phyloP scores from a whole-genome alignment of 1,140 invertebrate species.

The Pomacea maculata region DNA sequence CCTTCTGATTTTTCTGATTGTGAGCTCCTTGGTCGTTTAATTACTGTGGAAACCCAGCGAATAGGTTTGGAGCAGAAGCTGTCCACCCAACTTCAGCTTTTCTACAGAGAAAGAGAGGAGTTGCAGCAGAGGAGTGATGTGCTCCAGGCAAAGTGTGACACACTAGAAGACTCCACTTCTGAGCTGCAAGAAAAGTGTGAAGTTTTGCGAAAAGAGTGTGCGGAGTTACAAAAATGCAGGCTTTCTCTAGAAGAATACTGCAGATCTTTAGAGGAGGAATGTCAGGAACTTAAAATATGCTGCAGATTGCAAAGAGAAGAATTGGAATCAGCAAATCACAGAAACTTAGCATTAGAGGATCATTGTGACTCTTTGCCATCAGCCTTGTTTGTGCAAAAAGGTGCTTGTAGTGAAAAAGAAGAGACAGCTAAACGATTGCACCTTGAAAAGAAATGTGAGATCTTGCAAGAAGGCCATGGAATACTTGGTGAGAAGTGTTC shows the following conservation, averaged over 20 bases:
- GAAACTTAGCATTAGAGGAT: constrained; percentile 25
- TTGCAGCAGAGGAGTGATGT: constrained; percentile 33
- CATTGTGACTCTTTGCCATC: constrained; percentile 1
- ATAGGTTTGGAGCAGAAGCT: constrained; percentile 29
- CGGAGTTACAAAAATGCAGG: too few relatives aligned
- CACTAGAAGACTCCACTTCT: constrained; percentile 23
- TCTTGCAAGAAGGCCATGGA: not conserved
- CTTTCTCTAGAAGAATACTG: too few relatives aligned
- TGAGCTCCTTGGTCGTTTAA: constrained; percentile 17
- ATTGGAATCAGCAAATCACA: constrained; percentile 11
- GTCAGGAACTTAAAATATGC: not conserved
- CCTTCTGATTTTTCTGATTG: not conserved
- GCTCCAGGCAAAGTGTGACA: constrained; percentile 30
- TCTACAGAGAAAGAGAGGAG: constrained; percentile 34
- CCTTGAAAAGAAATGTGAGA: not conserved
- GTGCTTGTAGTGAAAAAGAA: constrained; percentile 3
- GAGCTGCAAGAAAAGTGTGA: not conserved
- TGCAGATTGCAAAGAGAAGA: constrained; percentile 2
- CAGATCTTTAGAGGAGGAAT: too few relatives aligned
- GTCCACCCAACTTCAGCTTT: constrained; percentile 26
- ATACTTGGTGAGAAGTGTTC: too few relatives aligned
- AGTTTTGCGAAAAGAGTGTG: not conserved
- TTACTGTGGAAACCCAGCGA: constrained; percentile 23
- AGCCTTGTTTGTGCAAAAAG: constrained; percentile 19
- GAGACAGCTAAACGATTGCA: not conserved